These are phyloP conservation scores for Corythornis madagascariensis DNA, from an alignment of 2,113 vertebrate species.

Conservation along the genomic window DNA sequence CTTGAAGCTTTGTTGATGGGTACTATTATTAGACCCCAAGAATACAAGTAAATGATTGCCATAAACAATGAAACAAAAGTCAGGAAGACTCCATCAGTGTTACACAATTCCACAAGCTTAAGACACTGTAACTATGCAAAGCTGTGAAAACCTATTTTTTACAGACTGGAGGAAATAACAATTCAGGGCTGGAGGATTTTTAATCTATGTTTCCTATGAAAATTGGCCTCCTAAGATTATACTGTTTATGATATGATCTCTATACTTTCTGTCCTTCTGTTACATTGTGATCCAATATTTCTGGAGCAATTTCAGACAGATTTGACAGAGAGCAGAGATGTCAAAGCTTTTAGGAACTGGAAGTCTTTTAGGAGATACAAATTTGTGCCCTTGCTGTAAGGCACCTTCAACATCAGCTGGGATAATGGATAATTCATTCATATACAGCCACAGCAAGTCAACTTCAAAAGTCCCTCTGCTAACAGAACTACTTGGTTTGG, in stretches of 20 bases:
- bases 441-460: neutral
- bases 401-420: neutral
- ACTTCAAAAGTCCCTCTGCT: neutral
- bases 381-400: neutral
- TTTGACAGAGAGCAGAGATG: neutral
- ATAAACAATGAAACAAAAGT: slow-evolving; percentile 2
- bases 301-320: neutral
- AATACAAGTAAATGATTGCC: neutral
- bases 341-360: neutral
- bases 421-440: neutral
- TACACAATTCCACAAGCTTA: neutral
- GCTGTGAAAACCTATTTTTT: neutral
- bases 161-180: neutral
- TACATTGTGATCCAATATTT: neutral
- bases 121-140: neutral
- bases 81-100: neutral
- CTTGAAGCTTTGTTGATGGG: neutral
- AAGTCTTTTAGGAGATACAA: neutral
- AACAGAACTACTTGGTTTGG: neutral
- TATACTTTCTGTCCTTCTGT: neutral
- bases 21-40: neutral
- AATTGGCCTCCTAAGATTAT: neutral
- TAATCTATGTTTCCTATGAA: neutral
- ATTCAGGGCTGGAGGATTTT: neutral
- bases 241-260: neutral